Conservation (phyloP, 2,797 vertebrate genomes). For the Xerus rutilus region DNA sequence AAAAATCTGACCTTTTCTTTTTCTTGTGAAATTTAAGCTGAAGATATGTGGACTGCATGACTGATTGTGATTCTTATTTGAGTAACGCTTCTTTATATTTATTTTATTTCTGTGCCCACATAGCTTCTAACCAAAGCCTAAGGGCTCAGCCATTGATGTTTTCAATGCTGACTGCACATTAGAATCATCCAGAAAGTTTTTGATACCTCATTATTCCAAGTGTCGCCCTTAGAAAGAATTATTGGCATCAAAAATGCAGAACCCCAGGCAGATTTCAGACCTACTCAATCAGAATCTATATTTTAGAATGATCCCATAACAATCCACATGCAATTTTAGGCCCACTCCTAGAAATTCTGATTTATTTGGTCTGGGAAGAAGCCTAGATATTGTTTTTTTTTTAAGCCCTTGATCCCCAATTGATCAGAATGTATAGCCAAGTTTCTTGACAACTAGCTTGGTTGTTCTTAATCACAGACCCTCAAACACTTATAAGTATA, state of each 20-base stretch:
- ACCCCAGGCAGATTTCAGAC: background rate
- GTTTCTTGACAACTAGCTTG: background rate
- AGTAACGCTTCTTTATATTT: background rate
- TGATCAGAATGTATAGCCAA: background rate
- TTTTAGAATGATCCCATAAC: background rate
- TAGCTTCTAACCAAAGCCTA: background rate
- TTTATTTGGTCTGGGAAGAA: background rate
- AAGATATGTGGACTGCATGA: background rate
- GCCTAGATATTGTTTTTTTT: background rate
- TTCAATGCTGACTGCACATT: background rate
- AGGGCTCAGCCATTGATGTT: background rate
- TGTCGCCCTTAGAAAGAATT: background rate
- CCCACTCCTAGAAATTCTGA: background rate
- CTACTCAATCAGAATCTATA: background rate
- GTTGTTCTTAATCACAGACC: background rate
- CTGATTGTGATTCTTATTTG: slow-evolving; percentile 20
- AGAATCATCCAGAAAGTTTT: slow-evolving; percentile 13
- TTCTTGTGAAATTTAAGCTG: slow-evolving; percentile 42
- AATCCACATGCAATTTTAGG: background rate
- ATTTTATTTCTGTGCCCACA: slow-evolving; percentile 4
- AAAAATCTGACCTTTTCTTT: background rate
- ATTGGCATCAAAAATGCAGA: background rate
- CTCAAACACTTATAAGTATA: background rate
- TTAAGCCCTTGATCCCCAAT: background rate
- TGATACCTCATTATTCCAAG: background rate